Evolutionary conservation across 2,113 vertebrate species (phyloP), one percentile per base, ranked within the genome.

Genomic region (Elachura formosa): DNA sequence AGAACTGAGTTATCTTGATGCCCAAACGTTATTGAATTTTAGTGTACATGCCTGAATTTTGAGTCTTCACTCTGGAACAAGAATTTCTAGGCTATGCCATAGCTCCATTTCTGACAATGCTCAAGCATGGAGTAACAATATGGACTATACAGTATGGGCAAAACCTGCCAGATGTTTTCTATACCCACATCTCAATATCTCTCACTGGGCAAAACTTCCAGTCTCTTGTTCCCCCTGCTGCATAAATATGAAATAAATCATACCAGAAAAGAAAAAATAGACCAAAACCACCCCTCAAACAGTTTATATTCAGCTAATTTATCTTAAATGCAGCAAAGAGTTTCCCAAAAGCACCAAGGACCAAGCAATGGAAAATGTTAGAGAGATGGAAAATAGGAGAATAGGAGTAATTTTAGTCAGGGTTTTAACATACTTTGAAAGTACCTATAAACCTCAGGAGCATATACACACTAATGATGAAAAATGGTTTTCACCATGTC

Each of bases 181-280:
- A 17, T 24, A 49, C n/a, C 29, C 62, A 36, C 10, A 56, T 62
- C 73, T 91, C 56, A 83, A 29, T 48, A 14, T 48, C 34, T 41
- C 49, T 28, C 46, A 38, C n/a, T 21, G 17, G 34, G 17, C 10
- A 76, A 74, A 20, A 63, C 14, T 5, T 36, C 14, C 38, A 59
- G 34, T 48, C 19, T 24, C 45, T n/a, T 43, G 49, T n/a, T 94
- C 51, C 20, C 8, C 38, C 48, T 29, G 20, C 45, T 49, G 45
- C 2, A 24, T 4, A 59, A 59, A 69, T 23, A 56, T 16, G 9
- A 90, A 93, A 88, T 12, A n/a, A 58, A 38, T 17, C 1, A n/a
- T n/a, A 58, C 4, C 29, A 25, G 29, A 83, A 41, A 3, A 38
- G 24, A 26, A 3, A 4, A 14, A 4, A 5, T 26, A n/a, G 0